Evolutionary conservation across 2,797 vertebrate genomes (phyloP).

Genomic region (Acestrorhynchus altus): DNA sequence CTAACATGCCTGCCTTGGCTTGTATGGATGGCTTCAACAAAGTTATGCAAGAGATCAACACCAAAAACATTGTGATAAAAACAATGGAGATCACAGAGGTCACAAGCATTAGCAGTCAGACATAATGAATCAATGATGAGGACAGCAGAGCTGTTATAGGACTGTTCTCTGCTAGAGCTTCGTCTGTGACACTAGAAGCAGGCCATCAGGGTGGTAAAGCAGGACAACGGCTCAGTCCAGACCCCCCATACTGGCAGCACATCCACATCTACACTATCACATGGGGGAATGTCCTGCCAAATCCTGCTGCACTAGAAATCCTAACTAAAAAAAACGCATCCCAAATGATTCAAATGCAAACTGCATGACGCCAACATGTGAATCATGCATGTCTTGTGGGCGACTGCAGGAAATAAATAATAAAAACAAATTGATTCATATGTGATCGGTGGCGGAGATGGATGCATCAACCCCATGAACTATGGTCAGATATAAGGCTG

Average conservation of each 20-base stretch:
- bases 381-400: constrained; percentile 46
- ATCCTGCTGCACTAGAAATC: constrained; percentile 44
- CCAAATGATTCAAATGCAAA: constrained; percentile 29
- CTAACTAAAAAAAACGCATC: constrained; percentile 22
- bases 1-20: constrained; percentile 2
- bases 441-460: constrained; percentile 20
- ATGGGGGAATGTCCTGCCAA: constrained; percentile 26
- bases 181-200: constrained; percentile 38
- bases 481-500: constrained; percentile 18
- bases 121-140: constrained; percentile 25
- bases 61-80: constrained; percentile 3
- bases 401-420: constrained; percentile 17
- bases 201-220: constrained; percentile 33
- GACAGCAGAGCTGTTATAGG: not conserved
- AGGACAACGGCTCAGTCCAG: constrained; percentile 32
- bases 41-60: constrained; percentile 6
- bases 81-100: constrained; percentile 10
- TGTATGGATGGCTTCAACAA: constrained; percentile 9
- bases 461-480: constrained; percentile 19
- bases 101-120: constrained; percentile 16
- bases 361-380: constrained; percentile 37
- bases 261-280: constrained; percentile 37
- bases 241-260: constrained; percentile 45
- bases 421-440: constrained; percentile 23
- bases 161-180: not conserved